Evolutionary conservation across 1,140 invertebrate genomes (phyloP), one percentile per base, ranked within the genome.

Genomic region (Drosophila lacertosa): DNA sequence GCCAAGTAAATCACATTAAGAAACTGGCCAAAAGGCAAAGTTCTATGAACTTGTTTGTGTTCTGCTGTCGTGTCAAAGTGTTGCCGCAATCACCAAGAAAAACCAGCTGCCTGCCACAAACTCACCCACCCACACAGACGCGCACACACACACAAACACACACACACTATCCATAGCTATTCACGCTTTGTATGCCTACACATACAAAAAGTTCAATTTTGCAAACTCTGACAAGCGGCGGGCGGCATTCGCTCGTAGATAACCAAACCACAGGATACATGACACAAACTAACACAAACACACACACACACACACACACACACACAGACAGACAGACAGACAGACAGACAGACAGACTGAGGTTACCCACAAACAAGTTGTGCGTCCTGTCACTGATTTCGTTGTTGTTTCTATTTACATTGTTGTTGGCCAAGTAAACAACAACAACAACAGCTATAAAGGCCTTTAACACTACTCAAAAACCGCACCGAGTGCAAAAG

Each of bases 371-470:
- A 29, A 53, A 35, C 53, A 72, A 72, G 57, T 80, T 77, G 70
- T 37, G 51, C 10, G 53, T 39, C 42, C 45, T 81, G 69, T 82
- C 66, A 75, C 47, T 48, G 62, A 66, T 65, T 67, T 68, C 45
- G 53, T 58, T 72, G 48, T 48, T 74, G 55, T 51, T 35, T 16
- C 20, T 29, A 47, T 29, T 26, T 9, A 4, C 26, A 11, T 47
- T 44, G 13, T 48, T 15, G 39, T 42, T 45, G 55, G 3, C 15
- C 13, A 26, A 26, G 20, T 4, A 50, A 48, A 37, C 39, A 57
- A 18, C 11, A 15, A 40, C 35, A 26, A n/a, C n/a, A n/a, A n/a
- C n/a, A n/a, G n/a, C 13, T 16, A 22, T 9, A 26, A 9, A 11
- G 9, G 20, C 37, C 29, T 50, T 37, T 11, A 39, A 37, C 40